Conservation (phyloP, 2,113 vertebrate genomes). For the Anser brachyrhynchus region DNA sequence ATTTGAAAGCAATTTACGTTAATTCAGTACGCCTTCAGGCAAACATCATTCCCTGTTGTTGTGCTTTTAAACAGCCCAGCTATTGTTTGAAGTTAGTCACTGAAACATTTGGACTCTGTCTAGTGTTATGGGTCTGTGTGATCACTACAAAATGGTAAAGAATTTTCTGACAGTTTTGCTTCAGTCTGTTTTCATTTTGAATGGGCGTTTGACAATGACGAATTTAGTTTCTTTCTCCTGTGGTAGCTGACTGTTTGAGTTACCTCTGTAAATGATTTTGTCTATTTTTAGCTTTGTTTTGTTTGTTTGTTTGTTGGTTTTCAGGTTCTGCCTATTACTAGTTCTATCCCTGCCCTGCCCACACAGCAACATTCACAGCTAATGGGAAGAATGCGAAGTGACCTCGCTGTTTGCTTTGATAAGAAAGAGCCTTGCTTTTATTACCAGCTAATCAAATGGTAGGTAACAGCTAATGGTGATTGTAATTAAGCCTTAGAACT, state of each 20-base stretch:
- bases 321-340: background rate
- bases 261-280: background rate
- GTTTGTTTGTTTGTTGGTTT: background rate
- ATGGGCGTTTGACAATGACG: background rate
- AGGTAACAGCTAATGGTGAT: background rate
- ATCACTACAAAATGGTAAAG: background rate
- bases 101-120: constrained; percentile 22
- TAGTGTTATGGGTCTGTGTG: background rate
- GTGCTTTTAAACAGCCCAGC: background rate
- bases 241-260: background rate
- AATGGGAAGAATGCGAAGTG: background rate
- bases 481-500: background rate
- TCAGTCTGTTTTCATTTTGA: constrained; percentile 51
- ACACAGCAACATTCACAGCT: background rate
- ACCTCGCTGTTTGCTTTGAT: background rate
- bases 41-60: background rate
- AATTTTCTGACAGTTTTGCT: constrained; percentile 22
- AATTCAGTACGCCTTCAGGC: constrained; percentile 37
- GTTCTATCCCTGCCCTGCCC: background rate
- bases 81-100: constrained; percentile 12
- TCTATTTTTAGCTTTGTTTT: background rate
- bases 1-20: constrained; percentile 31
- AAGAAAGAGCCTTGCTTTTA: background rate
- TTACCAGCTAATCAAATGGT: background rate
- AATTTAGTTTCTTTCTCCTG: background rate